Evolutionary conservation across 2,797 vertebrate species (phyloP).

Genomic region (Chelon auratus): DNA sequence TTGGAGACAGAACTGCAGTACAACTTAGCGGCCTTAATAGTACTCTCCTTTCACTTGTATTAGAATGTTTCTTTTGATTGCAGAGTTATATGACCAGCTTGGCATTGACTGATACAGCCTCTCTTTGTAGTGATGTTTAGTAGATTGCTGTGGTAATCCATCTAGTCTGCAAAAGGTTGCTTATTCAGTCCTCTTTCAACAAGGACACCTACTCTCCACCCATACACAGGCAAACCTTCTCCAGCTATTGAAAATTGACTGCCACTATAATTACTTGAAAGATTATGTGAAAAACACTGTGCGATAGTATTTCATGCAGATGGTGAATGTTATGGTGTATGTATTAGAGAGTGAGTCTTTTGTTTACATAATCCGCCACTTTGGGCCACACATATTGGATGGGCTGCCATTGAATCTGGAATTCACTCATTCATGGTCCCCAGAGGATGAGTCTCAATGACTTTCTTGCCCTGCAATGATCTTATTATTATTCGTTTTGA

Average conservation of each 20-base stretch:
- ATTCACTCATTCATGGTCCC: too few relatives aligned
- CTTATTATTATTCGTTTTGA: too few relatives aligned
- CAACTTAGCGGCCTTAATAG: conserved; percentile 1
- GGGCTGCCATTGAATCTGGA: too few relatives aligned
- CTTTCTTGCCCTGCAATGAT: too few relatives aligned
- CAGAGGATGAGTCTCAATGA: too few relatives aligned
- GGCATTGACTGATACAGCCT: conserved; percentile 29
- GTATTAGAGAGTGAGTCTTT: background rate
- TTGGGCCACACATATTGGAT: too few relatives aligned
- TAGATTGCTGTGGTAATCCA: conserved; percentile 26
- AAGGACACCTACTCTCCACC: conserved; percentile 20
- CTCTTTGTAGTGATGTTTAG: conserved; percentile 19
- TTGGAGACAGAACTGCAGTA: background rate
- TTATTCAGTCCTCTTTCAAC: conserved; percentile 8
- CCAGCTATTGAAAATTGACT: conserved; percentile 14
- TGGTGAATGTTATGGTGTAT: background rate
- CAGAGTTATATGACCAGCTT: conserved; percentile 7
- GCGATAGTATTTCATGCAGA: background rate
- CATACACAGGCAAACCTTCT: background rate
- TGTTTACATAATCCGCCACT: too few relatives aligned
- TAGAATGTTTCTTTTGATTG: conserved; percentile 30
- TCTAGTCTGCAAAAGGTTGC: conserved; percentile 8
- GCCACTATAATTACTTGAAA: background rate
- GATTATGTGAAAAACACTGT: background rate
- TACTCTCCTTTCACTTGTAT: background rate